Percentiles rank a stretch among this genome's conserved stretches.
phyloP scores from a whole-genome alignment of 2,888 invertebrate species.

The Ochlodes sylvanus region DNA sequence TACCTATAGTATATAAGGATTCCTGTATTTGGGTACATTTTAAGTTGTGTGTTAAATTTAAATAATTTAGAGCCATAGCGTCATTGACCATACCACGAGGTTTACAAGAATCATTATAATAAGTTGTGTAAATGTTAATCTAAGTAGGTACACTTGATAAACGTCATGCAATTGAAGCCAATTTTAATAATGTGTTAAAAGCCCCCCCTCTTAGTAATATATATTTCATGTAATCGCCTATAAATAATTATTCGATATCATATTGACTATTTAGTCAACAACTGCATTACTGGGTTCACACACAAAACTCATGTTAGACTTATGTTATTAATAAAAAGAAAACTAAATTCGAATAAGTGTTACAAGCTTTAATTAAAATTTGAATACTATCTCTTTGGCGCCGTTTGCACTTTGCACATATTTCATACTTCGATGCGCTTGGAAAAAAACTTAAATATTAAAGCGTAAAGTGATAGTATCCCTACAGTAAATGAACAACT shows the following conservation, averaged over 20 bases:
- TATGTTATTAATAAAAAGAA: conserved; percentile 5
- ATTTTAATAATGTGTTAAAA: conserved; percentile 3
- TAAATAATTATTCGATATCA: too few species aligned
- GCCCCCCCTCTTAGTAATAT: not conserved
- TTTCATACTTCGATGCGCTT: too few species aligned
- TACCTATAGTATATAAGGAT: too few species aligned
- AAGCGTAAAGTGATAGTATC: conserved; percentile 65
- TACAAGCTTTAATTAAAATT: conserved; percentile 21
- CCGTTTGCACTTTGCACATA: too few species aligned
- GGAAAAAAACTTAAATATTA: not conserved
- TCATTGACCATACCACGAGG: not conserved
- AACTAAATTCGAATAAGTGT: not conserved
- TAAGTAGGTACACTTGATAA: not conserved
- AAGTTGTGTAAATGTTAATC: not conserved
- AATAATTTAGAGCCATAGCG: too few species aligned
- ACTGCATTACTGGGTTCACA: conserved; percentile 6
- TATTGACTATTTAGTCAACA: not conserved
- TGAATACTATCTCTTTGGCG: conserved; percentile 29
- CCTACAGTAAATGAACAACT: conserved; percentile 78
- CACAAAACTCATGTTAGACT: conserved; percentile 27
- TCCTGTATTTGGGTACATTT: too few species aligned
- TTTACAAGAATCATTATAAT: not conserved
- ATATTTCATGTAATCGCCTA: too few species aligned
- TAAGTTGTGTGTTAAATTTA: too few species aligned
- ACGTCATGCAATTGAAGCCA: not conserved